These are phyloP conservation scores for Psittacus erithacus DNA, from an alignment of 2,113 vertebrate genomes.

Conservation along the genomic window DNA sequence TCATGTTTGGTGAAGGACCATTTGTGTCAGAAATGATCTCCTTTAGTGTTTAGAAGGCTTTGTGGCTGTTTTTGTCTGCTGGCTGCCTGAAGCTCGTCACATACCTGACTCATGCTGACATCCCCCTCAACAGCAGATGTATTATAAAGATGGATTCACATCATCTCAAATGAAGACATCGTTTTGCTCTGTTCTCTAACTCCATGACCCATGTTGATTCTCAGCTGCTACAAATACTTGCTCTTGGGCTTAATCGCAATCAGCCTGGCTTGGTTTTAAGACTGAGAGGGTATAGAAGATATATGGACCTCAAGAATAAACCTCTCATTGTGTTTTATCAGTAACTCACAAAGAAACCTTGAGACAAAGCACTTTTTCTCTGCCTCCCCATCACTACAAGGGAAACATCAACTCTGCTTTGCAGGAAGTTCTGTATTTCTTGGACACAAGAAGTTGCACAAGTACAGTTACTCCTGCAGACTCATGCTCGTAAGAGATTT, in stretches of 20 bases:
- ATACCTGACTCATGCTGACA: neutral
- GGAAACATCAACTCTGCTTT: neutral
- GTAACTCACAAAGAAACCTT: neutral
- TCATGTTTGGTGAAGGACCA: neutral
- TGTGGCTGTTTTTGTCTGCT: neutral
- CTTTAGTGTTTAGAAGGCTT: slow-evolving; percentile 3
- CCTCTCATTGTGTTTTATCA: neutral
- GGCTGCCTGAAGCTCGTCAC: neutral
- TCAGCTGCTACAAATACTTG: neutral
- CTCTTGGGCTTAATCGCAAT: neutral
- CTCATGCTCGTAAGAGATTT: neutral
- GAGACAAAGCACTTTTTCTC: neutral
- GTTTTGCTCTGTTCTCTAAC: neutral
- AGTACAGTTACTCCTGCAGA: neutral
- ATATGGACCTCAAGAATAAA: neutral
- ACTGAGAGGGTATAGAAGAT: neutral
- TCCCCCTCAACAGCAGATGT: neutral
- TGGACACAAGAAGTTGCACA: neutral
- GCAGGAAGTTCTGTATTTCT: neutral
- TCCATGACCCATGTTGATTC: neutral
- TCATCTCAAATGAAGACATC: neutral
- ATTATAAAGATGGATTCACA: neutral
- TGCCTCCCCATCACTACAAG: rapidly evolving
- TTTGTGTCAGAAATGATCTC: neutral
- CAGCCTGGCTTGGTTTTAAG: neutral